Percentiles rank a stretch among this genome's conserved stretches.
These are phyloP conservation scores for Geococcyx californianus DNA, from an alignment of 2,113 vertebrate species.

Conservation along the genomic window DNA sequence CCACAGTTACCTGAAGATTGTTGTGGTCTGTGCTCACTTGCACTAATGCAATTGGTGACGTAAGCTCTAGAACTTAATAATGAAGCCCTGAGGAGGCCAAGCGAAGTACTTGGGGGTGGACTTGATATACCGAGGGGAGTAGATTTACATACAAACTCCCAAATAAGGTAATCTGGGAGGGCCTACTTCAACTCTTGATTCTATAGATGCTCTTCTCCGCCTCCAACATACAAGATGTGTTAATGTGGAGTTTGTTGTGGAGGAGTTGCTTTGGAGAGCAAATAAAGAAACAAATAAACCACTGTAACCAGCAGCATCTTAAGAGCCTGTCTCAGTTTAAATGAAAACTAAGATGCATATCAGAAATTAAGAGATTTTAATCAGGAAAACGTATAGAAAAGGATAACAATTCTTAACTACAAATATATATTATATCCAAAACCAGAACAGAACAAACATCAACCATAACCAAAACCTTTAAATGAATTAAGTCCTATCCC, in stretches of 20 bases:
- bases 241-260: not conserved
- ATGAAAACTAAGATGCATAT: too few relatives aligned
- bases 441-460: too few relatives aligned
- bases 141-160: not conserved
- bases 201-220: not conserved
- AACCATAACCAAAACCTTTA: too few relatives aligned
- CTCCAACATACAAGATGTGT: fast-evolving
- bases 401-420: too few relatives aligned
- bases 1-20: not conserved
- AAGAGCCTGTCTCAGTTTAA: too few relatives aligned
- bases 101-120: not conserved
- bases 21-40: not conserved
- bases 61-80: not conserved
- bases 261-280: not conserved
- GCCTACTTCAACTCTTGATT: not conserved
- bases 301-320: not conserved
- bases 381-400: too few relatives aligned
- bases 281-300: not conserved
- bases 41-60: not conserved
- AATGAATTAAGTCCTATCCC: too few relatives aligned
- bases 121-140: not conserved
- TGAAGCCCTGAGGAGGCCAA: not conserved
- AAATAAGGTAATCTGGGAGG: not conserved
- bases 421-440: too few relatives aligned
- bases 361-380: too few relatives aligned